Evolutionary conservation across 64 coral and sea anemone genomes (phyloP), one percentile per base, ranked within the genome.

Genomic region (Catalaphyllia jardinei): DNA sequence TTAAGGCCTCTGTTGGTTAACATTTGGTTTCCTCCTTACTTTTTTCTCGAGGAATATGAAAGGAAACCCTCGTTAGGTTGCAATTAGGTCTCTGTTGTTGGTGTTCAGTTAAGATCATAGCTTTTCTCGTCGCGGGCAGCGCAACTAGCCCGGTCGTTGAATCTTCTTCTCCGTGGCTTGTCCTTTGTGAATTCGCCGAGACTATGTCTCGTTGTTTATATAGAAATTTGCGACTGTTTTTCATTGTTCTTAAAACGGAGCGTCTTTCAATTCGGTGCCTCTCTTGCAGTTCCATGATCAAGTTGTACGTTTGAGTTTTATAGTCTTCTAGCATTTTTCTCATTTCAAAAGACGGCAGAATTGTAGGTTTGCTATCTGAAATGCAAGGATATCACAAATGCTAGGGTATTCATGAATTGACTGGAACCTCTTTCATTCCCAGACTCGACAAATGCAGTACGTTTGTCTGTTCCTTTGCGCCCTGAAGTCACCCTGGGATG

Each of bases 201-300:
- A 50, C 11, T 50, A 18, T 51, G 50, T 25, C 17, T 11, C 10
- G 30, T 30, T 65, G 60, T 67, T 83, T 2, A 38, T 65, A 83
- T 12, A 19, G 30, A 67, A 20, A 20, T 9, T 31, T 61, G 22
- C 22, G 33, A 85, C 28, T 10, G 62, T 27, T 85, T 38, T 71
- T 85, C 65, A 25, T 85, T 18, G 24, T 15, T 22, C 35, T 63
- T 38, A 85, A n/a, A 35, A 69, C 30, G 25, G 2, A 1, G 17
- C 12, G 63, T 69, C 65, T 69, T 71, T 85, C 62, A 9, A 20
- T 33, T 25, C 14, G 35, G n/a, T 85, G 63, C 50, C 71, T 85
- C 49, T 85, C 81, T 85, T 71, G 71, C 4, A 85, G 39, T 69
- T 69, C 81, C 33, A 27, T 31, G 13, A 29, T 60, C 24, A 85